Base-by-base conservation (phyloP, 2,888 invertebrate genomes). In the Bellardia bayeri region DNA sequence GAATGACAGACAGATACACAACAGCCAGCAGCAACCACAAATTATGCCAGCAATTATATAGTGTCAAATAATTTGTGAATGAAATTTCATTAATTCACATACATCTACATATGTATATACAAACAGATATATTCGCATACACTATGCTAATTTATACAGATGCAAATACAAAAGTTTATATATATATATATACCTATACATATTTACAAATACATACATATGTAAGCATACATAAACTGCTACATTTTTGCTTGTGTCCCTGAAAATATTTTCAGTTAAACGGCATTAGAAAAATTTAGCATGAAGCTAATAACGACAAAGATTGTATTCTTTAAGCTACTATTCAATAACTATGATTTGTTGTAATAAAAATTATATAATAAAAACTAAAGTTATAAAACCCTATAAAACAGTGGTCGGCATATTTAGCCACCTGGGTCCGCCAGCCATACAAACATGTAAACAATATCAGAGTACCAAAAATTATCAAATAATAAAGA, bases 1-100 rank as follows among this genome's bases (percentile, higher is more conserved):
- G 51, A 45, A 3, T 7, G 11, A 51, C n/a, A 13, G 37, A 23
- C 30, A n/a, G 16, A 13, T 33, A 51, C 3, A 56, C 56, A 45
- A 72, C 40, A 23, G 40, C 3, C 71, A 71, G 14, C 64, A 51
- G n/a, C 8, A 40, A 14, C n/a, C 66, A 49, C 45, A 16, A 69
- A 74, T 23, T 37, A 5, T 6, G 23, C 14, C n/a, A 4, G 14
- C 51, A 42, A 51, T 3, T 13, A 40, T 51, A 16, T n/a, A 49
- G 30, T 68, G 42, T 74, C 30, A 64, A 75, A 63, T 51, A 79
- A 74, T 42, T 87, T 87, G 51, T 81, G 71, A 87, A 84, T 87
- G 76, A 84, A 83, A 84, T 87, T 87, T 76, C 51, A 72, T 61
- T 80, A 54, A 72, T 79, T 79, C 69, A 64, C 63, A 63, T 74